A percentile compares a stretch with the other conserved stretches of the same genome.
Conservation (phyloP, 2,113 vertebrate genomes). For the Apistogramma diplotaenia region DNA sequence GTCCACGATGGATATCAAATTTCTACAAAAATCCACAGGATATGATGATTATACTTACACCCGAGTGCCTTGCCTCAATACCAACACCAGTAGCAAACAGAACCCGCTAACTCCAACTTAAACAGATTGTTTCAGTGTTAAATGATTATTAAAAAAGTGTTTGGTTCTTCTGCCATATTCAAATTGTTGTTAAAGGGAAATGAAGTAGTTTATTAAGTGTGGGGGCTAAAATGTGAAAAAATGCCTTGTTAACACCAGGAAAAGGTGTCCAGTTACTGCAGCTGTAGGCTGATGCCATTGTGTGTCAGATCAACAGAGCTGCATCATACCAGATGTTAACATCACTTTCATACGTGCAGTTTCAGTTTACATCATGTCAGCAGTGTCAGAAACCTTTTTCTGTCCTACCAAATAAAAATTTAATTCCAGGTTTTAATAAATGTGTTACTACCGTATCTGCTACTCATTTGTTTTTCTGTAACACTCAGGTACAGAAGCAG, state of each 20-base stretch:
- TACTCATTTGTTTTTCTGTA: background rate
- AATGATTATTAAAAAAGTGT: background rate
- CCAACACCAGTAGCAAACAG: background rate
- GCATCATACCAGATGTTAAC: constrained; percentile 32
- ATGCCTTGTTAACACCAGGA: background rate
- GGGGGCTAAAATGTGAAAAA: background rate
- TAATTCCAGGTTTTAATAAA: background rate
- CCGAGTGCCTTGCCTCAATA: background rate
- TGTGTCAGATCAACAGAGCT: background rate
- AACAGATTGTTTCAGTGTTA: background rate
- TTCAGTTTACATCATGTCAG: background rate
- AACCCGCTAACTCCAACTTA: background rate
- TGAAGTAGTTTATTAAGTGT: background rate
- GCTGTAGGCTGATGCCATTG: constrained; percentile 1
- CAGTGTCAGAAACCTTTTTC: background rate
- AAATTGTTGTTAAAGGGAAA: background rate
- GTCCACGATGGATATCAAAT: no score
- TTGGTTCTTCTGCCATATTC: background rate
- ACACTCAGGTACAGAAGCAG: constrained; percentile 90
- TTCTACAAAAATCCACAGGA: background rate
- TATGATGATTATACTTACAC: background rate
- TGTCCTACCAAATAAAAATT: background rate
- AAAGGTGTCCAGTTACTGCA: background rate
- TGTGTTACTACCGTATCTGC: background rate
- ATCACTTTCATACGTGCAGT: background rate